Evolutionary conservation across 2,113 vertebrate genomes (phyloP).

Genomic region (Trogon surrucura): DNA sequence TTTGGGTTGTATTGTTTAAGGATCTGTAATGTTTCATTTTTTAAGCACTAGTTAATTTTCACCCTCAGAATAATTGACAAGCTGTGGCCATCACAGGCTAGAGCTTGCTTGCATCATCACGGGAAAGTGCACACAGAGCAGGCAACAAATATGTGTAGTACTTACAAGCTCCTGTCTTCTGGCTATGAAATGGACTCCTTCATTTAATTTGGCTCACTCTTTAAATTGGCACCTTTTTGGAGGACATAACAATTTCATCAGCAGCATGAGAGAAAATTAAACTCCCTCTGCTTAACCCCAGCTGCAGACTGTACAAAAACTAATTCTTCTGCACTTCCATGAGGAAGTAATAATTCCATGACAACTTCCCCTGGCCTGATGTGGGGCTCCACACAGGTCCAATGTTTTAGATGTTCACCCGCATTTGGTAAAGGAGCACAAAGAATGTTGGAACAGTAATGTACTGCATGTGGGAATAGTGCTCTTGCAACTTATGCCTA

Average conservation of each 20-base stretch:
- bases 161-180: background rate
- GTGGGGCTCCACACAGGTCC: background rate
- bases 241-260: background rate
- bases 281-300: background rate
- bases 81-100: background rate
- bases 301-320: background rate
- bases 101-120: background rate
- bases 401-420: background rate
- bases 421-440: background rate
- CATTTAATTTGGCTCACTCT: conserved; percentile 1
- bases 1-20: background rate
- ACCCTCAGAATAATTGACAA: background rate
- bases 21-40: background rate
- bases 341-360: background rate
- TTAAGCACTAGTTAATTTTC: background rate
- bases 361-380: background rate
- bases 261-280: background rate
- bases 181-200: background rate
- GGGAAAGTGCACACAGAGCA: background rate
- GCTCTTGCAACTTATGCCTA: background rate
- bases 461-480: background rate
- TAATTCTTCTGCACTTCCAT: background rate
- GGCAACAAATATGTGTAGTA: background rate
- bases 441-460: background rate
- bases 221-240: background rate